Evolutionary conservation across 23 tunicate species (phyloP).

Genomic region (Aplidium turbinatum): DNA sequence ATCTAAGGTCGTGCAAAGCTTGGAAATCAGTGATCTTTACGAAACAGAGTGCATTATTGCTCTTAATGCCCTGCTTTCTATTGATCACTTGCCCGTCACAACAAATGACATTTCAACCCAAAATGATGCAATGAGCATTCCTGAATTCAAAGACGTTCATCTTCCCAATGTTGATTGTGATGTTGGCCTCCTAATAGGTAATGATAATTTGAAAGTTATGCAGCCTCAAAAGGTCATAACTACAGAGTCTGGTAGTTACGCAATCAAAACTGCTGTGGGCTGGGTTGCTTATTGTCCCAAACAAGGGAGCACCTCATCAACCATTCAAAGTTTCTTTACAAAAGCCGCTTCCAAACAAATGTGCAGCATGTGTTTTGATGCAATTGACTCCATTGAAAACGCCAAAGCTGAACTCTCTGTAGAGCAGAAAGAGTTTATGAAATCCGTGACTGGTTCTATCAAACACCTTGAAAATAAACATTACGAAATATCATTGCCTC

Average conservation of each 20-base stretch:
- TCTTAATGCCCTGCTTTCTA: constrained; percentile 14
- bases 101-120: constrained; percentile 15
- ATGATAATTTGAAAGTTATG: constrained; percentile 14
- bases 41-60: constrained; percentile 1
- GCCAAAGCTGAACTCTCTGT: constrained; percentile 44
- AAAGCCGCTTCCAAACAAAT: constrained; percentile 16
- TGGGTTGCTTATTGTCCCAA: constrained; percentile 38
- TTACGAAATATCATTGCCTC: constrained; percentile 38
- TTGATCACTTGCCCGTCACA: constrained; percentile 9
- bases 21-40: constrained; percentile 26
- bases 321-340: neutral
- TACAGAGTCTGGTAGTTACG: constrained; percentile 20
- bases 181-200: constrained; percentile 25
- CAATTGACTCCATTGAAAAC: constrained; percentile 32
- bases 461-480: constrained; percentile 23
- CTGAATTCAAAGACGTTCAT: constrained; percentile 27
- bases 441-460: constrained; percentile 14
- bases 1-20: constrained; percentile 11
- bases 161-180: constrained; percentile 3
- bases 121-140: constrained; percentile 11
- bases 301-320: neutral
- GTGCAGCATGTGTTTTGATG: constrained; percentile 27
- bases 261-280: constrained; percentile 41
- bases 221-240: constrained; percentile 34
- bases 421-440: constrained; percentile 33